Percentiles rank a stretch among this genome's conserved stretches.
Evolutionary conservation across 2,888 invertebrate species (phyloP).

Genomic region (Caenorhabditis afra): DNA sequence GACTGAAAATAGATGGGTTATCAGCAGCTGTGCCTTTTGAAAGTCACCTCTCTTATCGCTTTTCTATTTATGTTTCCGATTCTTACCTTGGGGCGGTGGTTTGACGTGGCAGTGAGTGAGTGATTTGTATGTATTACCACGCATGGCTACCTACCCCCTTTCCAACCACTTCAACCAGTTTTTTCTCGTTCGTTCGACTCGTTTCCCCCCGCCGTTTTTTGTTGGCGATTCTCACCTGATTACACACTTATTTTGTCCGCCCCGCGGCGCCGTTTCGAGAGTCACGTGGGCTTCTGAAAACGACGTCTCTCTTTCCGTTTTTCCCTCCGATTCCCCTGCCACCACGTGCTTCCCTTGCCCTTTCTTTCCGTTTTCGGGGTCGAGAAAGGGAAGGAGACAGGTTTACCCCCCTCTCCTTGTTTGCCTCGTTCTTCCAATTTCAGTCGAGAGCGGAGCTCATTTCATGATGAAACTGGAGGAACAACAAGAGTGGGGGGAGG

Average conservation of each 20-base stretch:
- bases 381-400: too few relatives aligned
- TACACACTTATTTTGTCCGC: neutral
- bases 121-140: too few relatives aligned
- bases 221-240: constrained; percentile 24
- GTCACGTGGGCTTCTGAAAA: constrained; percentile 43
- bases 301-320: neutral
- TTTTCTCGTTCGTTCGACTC: neutral
- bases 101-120: too few relatives aligned
- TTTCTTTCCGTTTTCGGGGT: too few relatives aligned
- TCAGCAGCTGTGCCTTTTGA: constrained; percentile 7
- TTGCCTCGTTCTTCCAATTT: neutral
- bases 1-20: too few relatives aligned
- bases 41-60: neutral
- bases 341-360: neutral
- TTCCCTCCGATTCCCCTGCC: neutral
- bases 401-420: too few relatives aligned
- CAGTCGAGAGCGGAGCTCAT: neutral
- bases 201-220: neutral
- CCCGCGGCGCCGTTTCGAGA: constrained; percentile 11
- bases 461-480: constrained; percentile 24
- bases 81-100: neutral
- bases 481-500: constrained; percentile 9
- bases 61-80: neutral
- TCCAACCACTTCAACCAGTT: neutral
- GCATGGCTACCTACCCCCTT: neutral